Evolutionary conservation across 1,140 invertebrate genomes (phyloP), one percentile per base, ranked within the genome.

Genomic region (Penaeus japonicus): DNA sequence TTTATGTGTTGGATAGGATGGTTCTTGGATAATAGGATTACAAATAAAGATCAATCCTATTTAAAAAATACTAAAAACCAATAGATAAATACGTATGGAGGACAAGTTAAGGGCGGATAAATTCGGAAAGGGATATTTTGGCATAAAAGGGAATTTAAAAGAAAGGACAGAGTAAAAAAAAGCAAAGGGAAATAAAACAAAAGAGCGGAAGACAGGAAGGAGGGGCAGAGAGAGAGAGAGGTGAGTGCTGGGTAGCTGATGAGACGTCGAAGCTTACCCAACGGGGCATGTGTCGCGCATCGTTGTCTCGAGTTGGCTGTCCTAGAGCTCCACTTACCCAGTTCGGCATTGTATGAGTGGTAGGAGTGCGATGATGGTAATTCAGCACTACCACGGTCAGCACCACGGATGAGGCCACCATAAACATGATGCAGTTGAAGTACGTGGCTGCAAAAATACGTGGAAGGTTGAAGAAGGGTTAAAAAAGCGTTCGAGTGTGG

Each of bases 381-480:
- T 99, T 99, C 89, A 99, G 95, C 89, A 99, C 98, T 91, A 99
- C 95, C 85, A 99, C 98, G 32, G 99, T 99, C 91, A 98, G 95
- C 89, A 99, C 97, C 91, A 99, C 98, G 89, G 98, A 99, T 89
- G 98, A 98, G 62, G 98, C 98, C 93, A 99, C 98, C 98, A 99
- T 99, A 93, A 99, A 98, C 99, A 99, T 99, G 93, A 99, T 99
- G 94, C 98, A 99, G 93, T 99, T 99, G 95, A 99, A 99, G 94
- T 99, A 99, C 91, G 98, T 98, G 92, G 98, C 98, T 99, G 94
- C 55, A 90, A 90, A 53, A 47, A 57, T 39, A 70, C 22, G 39
- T 77, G 78, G 80, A 53, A 83, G 10, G 32, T 30, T 22, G 77
- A 30, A 27, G 2, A 81, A 57, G 65, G 39, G 53, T 70, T 15